Conservation (phyloP, 2,797 vertebrate species). For the Austrolebias charrua region DNA sequence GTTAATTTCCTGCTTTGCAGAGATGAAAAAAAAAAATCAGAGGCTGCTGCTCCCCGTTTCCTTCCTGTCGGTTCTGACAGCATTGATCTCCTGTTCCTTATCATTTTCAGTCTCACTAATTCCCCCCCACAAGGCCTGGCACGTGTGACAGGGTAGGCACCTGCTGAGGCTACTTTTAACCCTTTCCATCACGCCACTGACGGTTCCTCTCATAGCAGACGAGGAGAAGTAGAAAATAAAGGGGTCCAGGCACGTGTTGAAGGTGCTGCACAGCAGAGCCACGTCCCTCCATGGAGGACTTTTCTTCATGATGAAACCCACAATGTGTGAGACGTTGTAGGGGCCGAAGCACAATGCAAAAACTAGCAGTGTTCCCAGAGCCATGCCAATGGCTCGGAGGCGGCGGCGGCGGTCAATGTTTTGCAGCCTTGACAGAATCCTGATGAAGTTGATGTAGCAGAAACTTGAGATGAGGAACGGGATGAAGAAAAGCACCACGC, state of each 20-base stretch:
- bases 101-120: conserved; percentile 47
- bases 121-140: conserved; percentile 17
- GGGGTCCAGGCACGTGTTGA: conserved; percentile 88
- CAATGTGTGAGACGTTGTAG: conserved; percentile 88
- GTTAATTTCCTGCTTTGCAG: conserved; percentile 60
- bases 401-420: conserved; percentile 78
- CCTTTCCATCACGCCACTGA: conserved; percentile 57
- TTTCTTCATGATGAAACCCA: conserved; percentile 72
- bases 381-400: conserved; percentile 85
- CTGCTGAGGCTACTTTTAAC: conserved; percentile 49
- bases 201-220: conserved; percentile 74
- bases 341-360: conserved; percentile 89
- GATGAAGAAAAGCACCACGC: conserved; percentile 85
- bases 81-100: conserved; percentile 60
- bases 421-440: conserved; percentile 80
- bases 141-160: conserved; percentile 42
- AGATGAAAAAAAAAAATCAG: conserved; percentile 42
- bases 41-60: conserved; percentile 40
- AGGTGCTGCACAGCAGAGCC: conserved; percentile 85
- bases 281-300: conserved; percentile 83
- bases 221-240: conserved; percentile 91
- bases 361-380: conserved; percentile 84
- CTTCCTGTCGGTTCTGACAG: conserved; percentile 59
- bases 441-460: conserved; percentile 88
- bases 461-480: conserved; percentile 85